Evolutionary conservation across 2,888 invertebrate genomes (phyloP), one percentile per base, ranked within the genome.

Genomic region (Tinea trinotella): DNA sequence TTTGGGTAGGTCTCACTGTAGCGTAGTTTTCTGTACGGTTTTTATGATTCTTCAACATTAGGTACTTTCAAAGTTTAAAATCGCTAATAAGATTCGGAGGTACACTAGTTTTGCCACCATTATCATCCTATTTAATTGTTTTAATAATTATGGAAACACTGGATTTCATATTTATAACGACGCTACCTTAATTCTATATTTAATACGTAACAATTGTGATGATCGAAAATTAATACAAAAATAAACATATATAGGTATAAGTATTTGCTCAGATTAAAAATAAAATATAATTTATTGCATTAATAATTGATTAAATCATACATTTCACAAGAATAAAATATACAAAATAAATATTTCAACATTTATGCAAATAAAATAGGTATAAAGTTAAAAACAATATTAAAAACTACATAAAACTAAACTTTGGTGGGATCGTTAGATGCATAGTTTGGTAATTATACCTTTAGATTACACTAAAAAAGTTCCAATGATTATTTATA

Each of bases 371-470:
- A 7, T 30, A 30, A 13, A 40, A 40, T 40, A 40, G 40, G 12
- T 15, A 40, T 40, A 40, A 40, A 44, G 44, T 44, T 15, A 44
- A 15, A 44, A 44, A 44, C 18, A 44, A 5, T 3, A 44, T 17
- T 49, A 20, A 22, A n/a, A 49, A 24, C 24, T 50, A 75, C 60
- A 36, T 82, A 82, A 83, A 66, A 66, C 79, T 85, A 84, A 76
- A 65, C 84, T 85, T 85, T 85, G 85, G 85, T 85, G 85, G 85
- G 85, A 84, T 85, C 76, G 67, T 79, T 76, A 65, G 64, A 75
- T 62, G 63, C 30, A 49, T 55, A 56, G 53, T 56, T 54, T 24
- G 49, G 36, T 53, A 35, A 52, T n/a, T 24, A 24, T 34, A 46
- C 46, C 19, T 46, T 3, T 24, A 24, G 5, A 24, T 24, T 9